Base-by-base conservation (phyloP, 2,888 invertebrate species). In the Smittia aterrima region DNA sequence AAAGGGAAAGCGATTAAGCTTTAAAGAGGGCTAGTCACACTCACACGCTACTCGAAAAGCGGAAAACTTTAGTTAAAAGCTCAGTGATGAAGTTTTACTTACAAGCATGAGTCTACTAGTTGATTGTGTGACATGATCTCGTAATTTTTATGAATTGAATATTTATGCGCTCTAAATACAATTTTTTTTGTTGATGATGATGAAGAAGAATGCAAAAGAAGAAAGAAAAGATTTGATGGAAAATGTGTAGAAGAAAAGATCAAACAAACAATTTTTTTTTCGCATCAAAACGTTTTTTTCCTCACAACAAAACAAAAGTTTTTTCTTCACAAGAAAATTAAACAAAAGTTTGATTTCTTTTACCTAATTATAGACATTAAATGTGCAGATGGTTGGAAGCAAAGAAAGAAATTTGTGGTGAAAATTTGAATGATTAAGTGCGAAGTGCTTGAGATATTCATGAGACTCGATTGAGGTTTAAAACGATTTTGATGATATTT, bases 91-190 rank as follows among this genome's bases (percentile, higher is more conserved):
- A 64, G 58, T 22, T 64, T 79, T 85, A 87, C 87, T 87, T 83
- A 87, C 87, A 87, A 84, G 83, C 87, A 87, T 79, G 87, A 86
- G 84, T 87, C 87, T 84, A 87, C 85, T 81, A 87, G 85, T 83
- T 87, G 87, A 84, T 86, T 87, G 85, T 86, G 86, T 82, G 87
- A 86, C 87, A 87, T 87, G 53, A 70, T 64, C 64, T 64, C 64
- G 22, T 58, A 58, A 58, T 58, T 7, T 58, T 58, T 47, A 58
- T 58, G 58, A 58, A 58, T 47, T 47, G 2, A 16, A 16, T 16
- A n/a, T 47, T 32, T 32, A 32, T 32, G 32, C 9, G 32, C 32
- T 32, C 32, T 3, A 32, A 32, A 32, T 32, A 9, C 32, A 9
- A 9, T 32, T 3, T 6, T 3, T 32, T 16, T 47, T 47, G 11